Percentiles rank a stretch among this genome's conserved stretches.
Conservation (phyloP, 2,113 vertebrate genomes). For the Mirza zaza region DNA sequence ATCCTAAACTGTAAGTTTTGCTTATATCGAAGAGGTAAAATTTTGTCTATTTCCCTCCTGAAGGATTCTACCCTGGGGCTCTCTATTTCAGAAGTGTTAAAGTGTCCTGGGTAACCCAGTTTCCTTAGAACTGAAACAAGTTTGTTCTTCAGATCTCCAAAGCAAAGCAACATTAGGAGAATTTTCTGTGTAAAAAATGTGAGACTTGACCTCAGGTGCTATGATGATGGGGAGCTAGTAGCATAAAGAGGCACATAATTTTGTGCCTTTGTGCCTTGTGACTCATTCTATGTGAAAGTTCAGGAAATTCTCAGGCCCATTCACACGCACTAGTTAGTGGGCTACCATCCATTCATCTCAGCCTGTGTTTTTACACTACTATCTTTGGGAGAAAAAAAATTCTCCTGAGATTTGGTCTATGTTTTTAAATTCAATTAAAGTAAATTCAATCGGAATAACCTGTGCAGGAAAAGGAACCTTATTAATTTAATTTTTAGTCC, state of each 20-base stretch:
- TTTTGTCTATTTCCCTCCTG: not conserved
- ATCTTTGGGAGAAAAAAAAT: not conserved
- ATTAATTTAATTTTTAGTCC: constrained; percentile 48
- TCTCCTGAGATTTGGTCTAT: constrained; percentile 18
- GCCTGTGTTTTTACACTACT: not conserved
- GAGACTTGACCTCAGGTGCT: not conserved
- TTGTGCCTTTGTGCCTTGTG: too few species aligned
- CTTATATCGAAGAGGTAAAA: not conserved
- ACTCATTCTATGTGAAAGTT: not conserved
- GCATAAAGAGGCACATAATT: not conserved
- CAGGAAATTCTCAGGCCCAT: not conserved
- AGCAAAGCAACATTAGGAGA: not conserved
- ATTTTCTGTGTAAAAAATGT: not conserved
- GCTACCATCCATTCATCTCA: not conserved
- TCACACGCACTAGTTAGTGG: not conserved
- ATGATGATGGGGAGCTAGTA: not conserved
- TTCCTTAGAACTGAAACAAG: not conserved
- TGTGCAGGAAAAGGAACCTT: not conserved
- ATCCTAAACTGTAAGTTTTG: not conserved
- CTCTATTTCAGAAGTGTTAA: not conserved
- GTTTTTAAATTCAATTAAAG: constrained; percentile 6
- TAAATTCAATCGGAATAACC: constrained; percentile 23
- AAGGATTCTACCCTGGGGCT: not conserved
- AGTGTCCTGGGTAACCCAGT: not conserved
- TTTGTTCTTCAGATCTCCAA: not conserved